Evolutionary conservation across 2,888 invertebrate species (phyloP), one percentile per base, ranked within the genome.

Genomic region (Dynastes tityus): DNA sequence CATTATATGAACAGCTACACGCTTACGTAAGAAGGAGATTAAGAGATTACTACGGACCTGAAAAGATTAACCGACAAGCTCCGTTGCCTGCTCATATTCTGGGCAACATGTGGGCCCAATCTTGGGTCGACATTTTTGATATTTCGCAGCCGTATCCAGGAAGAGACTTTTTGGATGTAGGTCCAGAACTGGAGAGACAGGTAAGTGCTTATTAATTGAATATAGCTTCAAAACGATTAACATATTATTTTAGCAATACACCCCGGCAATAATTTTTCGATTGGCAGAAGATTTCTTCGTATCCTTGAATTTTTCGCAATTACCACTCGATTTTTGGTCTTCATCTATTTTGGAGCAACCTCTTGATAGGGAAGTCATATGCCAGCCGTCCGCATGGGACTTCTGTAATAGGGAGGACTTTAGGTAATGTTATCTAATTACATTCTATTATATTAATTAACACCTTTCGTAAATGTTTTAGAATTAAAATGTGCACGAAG

Each of bases 321-420:
- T 98, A 91, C 96, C 97, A 0, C 92, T 93, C 1, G 94, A 95
- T 85, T 98, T 98, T 90, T 98, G 97, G 96, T 92, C 92, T 0
- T 93, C 95, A 80, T 97, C 97, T 4, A 91, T 98, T 45, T 89
- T 98, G 61, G 94, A 95, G 83, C 95, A 97, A 87, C 96, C 96
- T 0, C 88, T 92, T 0, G 95, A 95, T 84, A 89, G 95, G 9
- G 92, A 94, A 11, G 91, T 96, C 0, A 92, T 96, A 75, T 98
- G 98, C 87, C 96, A 97, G 84, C 96, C 97, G 0, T 96, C 97
- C 0, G 97, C 97, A 0, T 97, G 97, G 96, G 97, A 97, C 89
- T 97, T 97, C 88, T 97, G 97, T 87, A 96, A 97, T 85, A 91
- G 94, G 75, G 92, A 95, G 81, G 97, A 98, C 86, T 97, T 94